Evolutionary conservation across 1,140 invertebrate species (phyloP).

Genomic region (Micrasema longulum): DNA sequence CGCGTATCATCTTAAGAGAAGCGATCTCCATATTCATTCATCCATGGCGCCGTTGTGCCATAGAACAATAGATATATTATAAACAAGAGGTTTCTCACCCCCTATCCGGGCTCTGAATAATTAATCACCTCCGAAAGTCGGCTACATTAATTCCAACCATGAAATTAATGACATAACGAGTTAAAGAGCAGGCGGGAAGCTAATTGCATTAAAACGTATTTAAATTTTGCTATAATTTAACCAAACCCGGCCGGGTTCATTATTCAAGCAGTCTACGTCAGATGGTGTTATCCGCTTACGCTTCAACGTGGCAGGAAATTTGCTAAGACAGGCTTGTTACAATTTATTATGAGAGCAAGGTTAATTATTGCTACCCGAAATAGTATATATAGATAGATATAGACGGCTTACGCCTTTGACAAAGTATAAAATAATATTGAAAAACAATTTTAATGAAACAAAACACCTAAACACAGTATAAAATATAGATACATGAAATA

Average conservation of each 20-base stretch:
- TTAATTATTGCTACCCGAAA: no score
- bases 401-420: no score
- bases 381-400: no score
- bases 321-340: neutral
- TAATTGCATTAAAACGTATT: constrained; percentile 12
- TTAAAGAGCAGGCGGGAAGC: constrained; percentile 23
- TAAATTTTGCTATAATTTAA: constrained; percentile 27
- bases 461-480: no score
- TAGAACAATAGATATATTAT: neutral
- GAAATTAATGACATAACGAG: constrained; percentile 30
- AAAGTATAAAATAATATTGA: no score
- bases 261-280: constrained; percentile 13
- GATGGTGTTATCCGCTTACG: constrained; percentile 2
- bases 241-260: constrained; percentile 12
- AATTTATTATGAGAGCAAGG: no score
- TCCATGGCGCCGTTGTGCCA: neutral
- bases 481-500: no score
- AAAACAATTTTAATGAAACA: no score
- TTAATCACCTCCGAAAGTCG: constrained; percentile 19
- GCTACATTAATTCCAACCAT: constrained; percentile 13
- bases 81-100: neutral
- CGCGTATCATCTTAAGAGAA: no score
- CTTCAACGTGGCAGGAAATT: constrained; percentile 5
- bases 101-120: neutral
- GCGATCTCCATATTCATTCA: no score